These are phyloP conservation scores for Iselma pallidipennis DNA, from an alignment of 2,888 invertebrate genomes.

Conservation along the genomic window DNA sequence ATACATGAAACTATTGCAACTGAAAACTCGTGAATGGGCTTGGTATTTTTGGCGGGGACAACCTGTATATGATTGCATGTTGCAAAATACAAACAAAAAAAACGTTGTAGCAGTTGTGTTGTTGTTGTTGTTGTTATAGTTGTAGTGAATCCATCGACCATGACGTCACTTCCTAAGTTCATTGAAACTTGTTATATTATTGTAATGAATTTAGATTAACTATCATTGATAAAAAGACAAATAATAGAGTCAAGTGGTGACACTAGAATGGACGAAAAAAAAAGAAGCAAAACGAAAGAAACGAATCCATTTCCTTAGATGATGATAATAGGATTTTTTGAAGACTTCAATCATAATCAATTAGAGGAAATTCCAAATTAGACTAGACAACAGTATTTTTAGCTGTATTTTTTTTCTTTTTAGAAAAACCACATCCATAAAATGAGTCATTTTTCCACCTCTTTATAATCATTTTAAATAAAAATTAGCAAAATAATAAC, in stretches of 20 bases:
- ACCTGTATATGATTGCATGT: no score
- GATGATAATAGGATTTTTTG: background rate
- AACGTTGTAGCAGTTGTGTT: no score
- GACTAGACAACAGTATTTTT: no score
- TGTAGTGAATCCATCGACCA: background rate
- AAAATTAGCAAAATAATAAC: no score
- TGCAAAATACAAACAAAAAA: background rate
- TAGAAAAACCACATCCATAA: no score
- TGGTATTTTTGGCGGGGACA: no score
- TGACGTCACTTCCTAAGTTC: slow-evolving; percentile 18
- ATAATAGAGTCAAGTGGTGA: background rate
- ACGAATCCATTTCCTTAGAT: background rate
- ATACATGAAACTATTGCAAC: no score
- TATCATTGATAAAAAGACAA: background rate
- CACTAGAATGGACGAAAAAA: background rate
- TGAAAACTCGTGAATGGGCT: no score
- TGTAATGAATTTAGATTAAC: background rate
- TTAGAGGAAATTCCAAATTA: no score
- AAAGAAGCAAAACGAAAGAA: background rate
- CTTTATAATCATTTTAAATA: no score
- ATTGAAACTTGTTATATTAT: background rate
- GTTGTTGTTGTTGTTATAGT: background rate
- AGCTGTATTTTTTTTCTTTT: no score
- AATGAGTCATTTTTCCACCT: no score
- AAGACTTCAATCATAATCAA: background rate